A percentile compares a stretch with the other conserved stretches of the same genome.
Evolutionary conservation across 2,113 vertebrate genomes (phyloP).

Genomic region (Triplophysa tibetana): DNA sequence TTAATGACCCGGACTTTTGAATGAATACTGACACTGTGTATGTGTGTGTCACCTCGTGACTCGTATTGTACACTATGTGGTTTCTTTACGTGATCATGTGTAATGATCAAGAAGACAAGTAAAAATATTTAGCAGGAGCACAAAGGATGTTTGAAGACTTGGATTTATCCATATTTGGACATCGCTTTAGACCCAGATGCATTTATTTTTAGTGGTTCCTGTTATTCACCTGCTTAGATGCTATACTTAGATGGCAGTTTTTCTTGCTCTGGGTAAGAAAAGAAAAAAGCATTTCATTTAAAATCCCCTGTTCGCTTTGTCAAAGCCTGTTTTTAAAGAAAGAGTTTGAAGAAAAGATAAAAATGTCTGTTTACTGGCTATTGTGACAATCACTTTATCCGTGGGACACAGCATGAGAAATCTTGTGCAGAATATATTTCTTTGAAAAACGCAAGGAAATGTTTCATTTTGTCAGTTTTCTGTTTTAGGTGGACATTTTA

Average conservation of each 20-base stretch:
- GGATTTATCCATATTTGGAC: constrained; percentile 41
- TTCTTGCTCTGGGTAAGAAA: neutral
- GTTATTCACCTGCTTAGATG: constrained; percentile 17
- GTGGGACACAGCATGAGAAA: too few relatives aligned
- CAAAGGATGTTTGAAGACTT: constrained; percentile 43
- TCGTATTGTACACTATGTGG: neutral
- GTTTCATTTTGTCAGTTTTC: too few relatives aligned
- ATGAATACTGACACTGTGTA: too few relatives aligned
- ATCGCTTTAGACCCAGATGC: constrained; percentile 13
- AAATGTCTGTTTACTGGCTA: too few relatives aligned
- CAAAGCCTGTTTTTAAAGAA: neutral
- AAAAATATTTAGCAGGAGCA: constrained; percentile 2
- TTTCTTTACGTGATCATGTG: too few relatives aligned
- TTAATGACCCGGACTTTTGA: neutral
- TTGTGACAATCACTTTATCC: too few relatives aligned
- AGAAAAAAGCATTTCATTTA: neutral
- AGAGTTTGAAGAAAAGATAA: too few relatives aligned
- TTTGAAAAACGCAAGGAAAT: too few relatives aligned
- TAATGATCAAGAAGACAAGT: neutral
- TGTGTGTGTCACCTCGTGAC: neutral
- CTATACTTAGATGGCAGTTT: constrained; percentile 12
- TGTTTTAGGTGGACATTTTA: too few relatives aligned
- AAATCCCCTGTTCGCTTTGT: neutral
- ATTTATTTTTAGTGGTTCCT: constrained; percentile 41
- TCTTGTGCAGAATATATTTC: too few relatives aligned